Base-by-base conservation (phyloP, 2,888 invertebrate genomes). In the Plebejus anna region DNA sequence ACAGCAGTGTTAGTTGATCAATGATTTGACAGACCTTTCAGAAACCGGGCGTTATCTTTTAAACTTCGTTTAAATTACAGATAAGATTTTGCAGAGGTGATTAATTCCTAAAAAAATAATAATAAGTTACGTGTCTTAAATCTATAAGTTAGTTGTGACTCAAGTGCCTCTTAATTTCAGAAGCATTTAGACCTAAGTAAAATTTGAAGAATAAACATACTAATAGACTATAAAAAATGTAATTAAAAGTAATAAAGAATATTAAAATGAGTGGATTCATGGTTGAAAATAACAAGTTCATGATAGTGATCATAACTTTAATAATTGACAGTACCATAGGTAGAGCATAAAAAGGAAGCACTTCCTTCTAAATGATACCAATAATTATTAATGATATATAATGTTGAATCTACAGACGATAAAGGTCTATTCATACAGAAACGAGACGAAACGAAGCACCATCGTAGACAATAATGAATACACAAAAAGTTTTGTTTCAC, bases 271-370 rank as follows among this genome's bases (percentile, higher is more conserved):
- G n/a, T 42, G 11, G 42, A 22, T 42, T n/a, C n/a, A 57, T 22
- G 7, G 22, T 9, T 59, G 59, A 9, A 5, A 59, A 38, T 42
- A 71, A 71, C 61, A 66, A 66, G 66, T 47, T 72, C 1, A 47
- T 47, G 47, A 51, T 47, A 66, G 66, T 13, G 13, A 66, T 66
- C 32, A 32, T 13, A 66, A 66, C 32, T 66, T 32, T 28, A 32
- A 32, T 28, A 22, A 61, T 66, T 32, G 32, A 66, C 5, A 66
- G 32, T 13, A 61, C 22, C 22, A 22, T 22, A 22, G 22, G 7
- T 61, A 61, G 22, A 61, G 11, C 59, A n/a, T 59, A 59, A 28
- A 61, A 66, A 66, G 32, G 66, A 66, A 66, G 13, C 61, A 61
- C 32, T 66, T 66, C 66, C 66, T 32, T 66, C 32, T 66, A 32